Base-by-base conservation (phyloP, 2,797 vertebrate species). In the Eulemur albifrons region DNA sequence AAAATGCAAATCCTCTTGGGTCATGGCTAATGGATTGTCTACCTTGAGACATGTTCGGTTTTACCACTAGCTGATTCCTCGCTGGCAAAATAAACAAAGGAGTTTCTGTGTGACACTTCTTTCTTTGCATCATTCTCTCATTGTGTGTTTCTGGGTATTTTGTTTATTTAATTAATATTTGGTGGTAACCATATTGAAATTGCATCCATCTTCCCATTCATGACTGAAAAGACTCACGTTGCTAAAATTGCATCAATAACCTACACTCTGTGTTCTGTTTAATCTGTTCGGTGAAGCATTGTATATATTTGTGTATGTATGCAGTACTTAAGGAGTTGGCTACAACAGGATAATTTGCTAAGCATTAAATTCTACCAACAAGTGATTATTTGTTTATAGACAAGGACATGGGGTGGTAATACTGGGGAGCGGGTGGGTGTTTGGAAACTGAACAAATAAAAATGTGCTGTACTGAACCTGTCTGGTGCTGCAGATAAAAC, bases 111-210 rank as follows among this genome's bases (percentile, higher is more conserved):
- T 86, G 95, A 90, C 83, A 94, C 75, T 84, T 97, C 45, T 88
- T 81, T 90, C 45, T 85, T 84, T 90, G 77, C 50, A 82, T 72
- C 38, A 54, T 92, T 65, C 30, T 77, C 65, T 96, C 77, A 45
- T 93, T 91, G 76, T 93, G 72, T 57, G 32, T 69, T 91, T 57
- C 61, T 92, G 54, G 21, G 35, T 80, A 54, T 75, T 93, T 92
- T 80, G n/a, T 76, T 93, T 90, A 90, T 95, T 95, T 96, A 83
- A 96, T 97, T 96, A 90, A 94, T 95, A 84, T 96, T 88, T 85
- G n/a, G 38, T 93, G 91, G 63, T 95, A 73, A 96, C 67, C 93
- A 88, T 97, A 89, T 92, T 93, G 94, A 91, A 94, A 95, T 73
- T 93, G 45, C 38, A 73, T 25, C 45, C 79, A 85, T 81, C 30